A percentile compares a stretch with the other conserved stretches of the same genome.
Conservation (phyloP, 2,888 invertebrate genomes). For the Chrysolina oricalcia region DNA sequence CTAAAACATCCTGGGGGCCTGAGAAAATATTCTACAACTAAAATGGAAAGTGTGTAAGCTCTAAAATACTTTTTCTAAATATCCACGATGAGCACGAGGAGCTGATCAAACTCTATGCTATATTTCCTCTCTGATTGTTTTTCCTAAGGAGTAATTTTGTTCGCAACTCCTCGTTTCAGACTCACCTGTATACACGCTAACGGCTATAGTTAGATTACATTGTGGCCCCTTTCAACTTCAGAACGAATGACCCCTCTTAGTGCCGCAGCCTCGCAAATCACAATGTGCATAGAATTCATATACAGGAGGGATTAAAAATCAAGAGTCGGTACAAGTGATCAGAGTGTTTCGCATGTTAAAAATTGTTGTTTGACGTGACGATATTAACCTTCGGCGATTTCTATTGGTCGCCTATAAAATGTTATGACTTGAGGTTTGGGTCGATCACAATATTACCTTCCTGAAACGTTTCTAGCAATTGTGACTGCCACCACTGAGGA, state of each 20-base stretch:
- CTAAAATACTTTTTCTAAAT: conserved; percentile 5
- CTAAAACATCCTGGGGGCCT: background rate
- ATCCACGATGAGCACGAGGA: background rate
- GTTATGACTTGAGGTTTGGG: too few species aligned
- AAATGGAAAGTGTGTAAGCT: background rate
- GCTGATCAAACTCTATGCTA: background rate
- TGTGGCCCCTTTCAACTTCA: conserved; percentile 26
- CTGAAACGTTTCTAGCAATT: too few species aligned
- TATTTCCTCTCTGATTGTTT: background rate
- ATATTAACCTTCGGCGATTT: too few species aligned
- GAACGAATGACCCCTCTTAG: conserved; percentile 30
- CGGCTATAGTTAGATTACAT: conserved; percentile 11
- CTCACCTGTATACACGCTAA: background rate
- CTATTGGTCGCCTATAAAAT: too few species aligned
- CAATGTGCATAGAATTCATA: conserved; percentile 31
- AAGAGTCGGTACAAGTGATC: conserved; percentile 44
- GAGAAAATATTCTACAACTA: background rate
- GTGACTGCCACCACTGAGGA: too few species aligned
- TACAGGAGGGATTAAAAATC: conserved; percentile 5
- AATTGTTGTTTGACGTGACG: too few species aligned
- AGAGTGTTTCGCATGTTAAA: too few species aligned
- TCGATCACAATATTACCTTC: too few species aligned
- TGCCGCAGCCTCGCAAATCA: conserved; percentile 40
- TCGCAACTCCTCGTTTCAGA: background rate
- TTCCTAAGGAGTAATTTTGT: background rate